Conservation (phyloP, 2,888 invertebrate genomes). For the Aricia artaxerxes region DNA sequence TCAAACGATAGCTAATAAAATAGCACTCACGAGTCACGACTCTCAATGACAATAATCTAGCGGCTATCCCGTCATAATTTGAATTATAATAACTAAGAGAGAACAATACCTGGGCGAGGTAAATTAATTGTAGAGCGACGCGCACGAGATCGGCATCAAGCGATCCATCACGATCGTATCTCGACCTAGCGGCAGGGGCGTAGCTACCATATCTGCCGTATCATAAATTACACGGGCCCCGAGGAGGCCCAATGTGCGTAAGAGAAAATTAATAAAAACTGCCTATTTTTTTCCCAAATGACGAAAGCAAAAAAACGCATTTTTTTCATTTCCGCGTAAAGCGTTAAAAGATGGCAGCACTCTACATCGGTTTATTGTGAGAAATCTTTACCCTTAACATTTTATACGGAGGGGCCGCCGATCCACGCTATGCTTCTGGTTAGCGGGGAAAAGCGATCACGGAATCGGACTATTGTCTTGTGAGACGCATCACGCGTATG, state of each 20-base stretch:
- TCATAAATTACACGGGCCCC: too few relatives aligned
- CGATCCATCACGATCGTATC: slow-evolving; percentile 61
- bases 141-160: slow-evolving; percentile 49
- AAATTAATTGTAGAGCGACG: slow-evolving; percentile 38
- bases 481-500: slow-evolving; percentile 52
- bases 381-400: too few relatives aligned
- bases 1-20: not conserved
- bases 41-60: not conserved
- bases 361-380: too few relatives aligned
- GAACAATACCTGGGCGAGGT: slow-evolving; percentile 28
- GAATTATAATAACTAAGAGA: slow-evolving; percentile 13
- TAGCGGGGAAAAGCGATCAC: slow-evolving; percentile 66
- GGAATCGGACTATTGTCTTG: slow-evolving; percentile 71
- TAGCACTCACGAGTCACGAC: not conserved
- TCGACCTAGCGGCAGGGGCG: slow-evolving; percentile 46
- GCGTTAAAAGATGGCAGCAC: too few relatives aligned
- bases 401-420: too few relatives aligned
- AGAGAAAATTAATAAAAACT: too few relatives aligned
- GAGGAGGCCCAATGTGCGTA: too few relatives aligned
- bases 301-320: too few relatives aligned
- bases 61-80: not conserved
- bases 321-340: too few relatives aligned
- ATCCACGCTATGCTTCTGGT: too few relatives aligned
- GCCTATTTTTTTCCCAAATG: too few relatives aligned
- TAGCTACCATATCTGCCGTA: too few relatives aligned